Conservation (phyloP, 2,797 vertebrate species). For the Muscicapa comitata region DNA sequence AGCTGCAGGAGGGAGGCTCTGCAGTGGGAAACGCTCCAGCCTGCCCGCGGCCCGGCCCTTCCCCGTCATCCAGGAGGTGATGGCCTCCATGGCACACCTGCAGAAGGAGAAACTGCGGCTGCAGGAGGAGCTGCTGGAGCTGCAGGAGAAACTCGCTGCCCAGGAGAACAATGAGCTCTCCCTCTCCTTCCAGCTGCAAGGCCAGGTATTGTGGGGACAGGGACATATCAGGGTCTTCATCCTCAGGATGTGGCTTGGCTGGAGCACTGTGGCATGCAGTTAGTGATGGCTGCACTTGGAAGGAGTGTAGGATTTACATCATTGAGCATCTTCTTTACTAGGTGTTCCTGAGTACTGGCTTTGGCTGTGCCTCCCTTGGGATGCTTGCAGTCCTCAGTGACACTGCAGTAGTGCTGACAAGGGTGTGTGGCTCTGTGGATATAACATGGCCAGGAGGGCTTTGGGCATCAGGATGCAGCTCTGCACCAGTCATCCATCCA, state of each 20-base stretch:
- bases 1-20: constrained; percentile 69
- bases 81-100: constrained; percentile 73
- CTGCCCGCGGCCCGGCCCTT: constrained; percentile 13
- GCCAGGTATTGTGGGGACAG: constrained; percentile 77
- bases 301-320: not conserved
- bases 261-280: not conserved
- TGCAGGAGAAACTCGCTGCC: constrained; percentile 68
- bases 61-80: constrained; percentile 69
- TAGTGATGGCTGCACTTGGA: not conserved
- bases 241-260: not conserved
- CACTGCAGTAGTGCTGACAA: fast-evolving
- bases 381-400: not conserved
- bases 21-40: constrained; percentile 62
- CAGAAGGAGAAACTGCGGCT: constrained; percentile 73
- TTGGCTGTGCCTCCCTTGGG: not conserved
- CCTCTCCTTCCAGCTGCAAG: constrained; percentile 77
- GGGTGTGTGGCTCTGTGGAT: fast-evolving
- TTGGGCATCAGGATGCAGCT: not conserved
- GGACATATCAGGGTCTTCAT: fast-evolving
- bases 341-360: not conserved
- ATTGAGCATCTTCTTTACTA: fast-evolving
- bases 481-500: not conserved
- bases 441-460: fast-evolving
- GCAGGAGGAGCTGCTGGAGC: constrained; percentile 70
- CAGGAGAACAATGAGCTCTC: constrained; percentile 75